A percentile compares a stretch with the other conserved stretches of the same genome.
phyloP scores from a whole-genome alignment of 2,888 invertebrate species.

The Aphodius granarius region DNA sequence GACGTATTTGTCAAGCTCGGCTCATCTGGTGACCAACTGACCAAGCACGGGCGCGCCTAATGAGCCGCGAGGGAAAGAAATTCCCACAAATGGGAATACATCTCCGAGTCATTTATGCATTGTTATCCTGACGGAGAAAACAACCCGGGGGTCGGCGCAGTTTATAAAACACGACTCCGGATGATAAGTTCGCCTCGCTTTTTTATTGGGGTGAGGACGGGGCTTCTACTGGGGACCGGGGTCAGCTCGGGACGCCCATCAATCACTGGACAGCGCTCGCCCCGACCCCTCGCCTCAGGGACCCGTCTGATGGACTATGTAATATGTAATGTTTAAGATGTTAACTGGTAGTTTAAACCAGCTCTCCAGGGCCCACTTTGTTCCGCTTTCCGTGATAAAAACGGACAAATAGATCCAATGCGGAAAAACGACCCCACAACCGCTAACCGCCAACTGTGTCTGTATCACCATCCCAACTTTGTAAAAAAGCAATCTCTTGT shows the following conservation, averaged over 20 bases:
- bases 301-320: constrained; percentile 45
- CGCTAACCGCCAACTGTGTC: not conserved
- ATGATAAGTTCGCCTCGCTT: constrained; percentile 46
- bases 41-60: constrained; percentile 46
- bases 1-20: constrained; percentile 49
- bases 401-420: constrained; percentile 36
- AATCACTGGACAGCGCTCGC: constrained; percentile 50
- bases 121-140: constrained; percentile 45
- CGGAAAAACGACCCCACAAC: constrained; percentile 10
- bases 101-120: constrained; percentile 51
- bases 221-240: constrained; percentile 35
- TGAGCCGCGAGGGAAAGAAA: constrained; percentile 49
- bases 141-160: constrained; percentile 40
- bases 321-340: constrained; percentile 55
- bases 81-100: constrained; percentile 53
- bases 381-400: constrained; percentile 34
- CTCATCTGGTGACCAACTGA: constrained; percentile 52
- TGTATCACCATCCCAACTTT: too few species aligned
- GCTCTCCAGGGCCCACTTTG: constrained; percentile 50
- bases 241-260: constrained; percentile 49
- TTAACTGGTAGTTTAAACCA: constrained; percentile 53
- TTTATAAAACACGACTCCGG: constrained; percentile 49
- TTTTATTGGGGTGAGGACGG: constrained; percentile 46
- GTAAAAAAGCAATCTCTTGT: too few species aligned
- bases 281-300: constrained; percentile 32